Base-by-base conservation (phyloP, 2,888 invertebrate species). In the Calliphora vomitoria region DNA sequence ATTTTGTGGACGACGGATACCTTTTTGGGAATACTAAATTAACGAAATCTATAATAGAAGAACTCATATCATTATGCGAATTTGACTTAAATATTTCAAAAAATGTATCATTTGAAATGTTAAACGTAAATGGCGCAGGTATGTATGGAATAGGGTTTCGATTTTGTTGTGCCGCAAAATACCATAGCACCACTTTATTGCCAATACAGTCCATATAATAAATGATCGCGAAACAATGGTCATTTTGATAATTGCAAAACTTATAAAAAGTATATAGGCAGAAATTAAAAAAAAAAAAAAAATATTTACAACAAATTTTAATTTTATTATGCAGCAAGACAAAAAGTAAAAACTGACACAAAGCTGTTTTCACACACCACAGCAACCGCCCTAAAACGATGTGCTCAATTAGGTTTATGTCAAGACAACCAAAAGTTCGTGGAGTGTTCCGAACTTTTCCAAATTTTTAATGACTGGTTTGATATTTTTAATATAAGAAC, bases 391-490 rank as follows among this genome's bases (percentile, higher is more conserved):
- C 15, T 47, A 15, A 47, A 15, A 3, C 15, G 47, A 15, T 47
- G 47, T 47, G 47, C 47, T 13, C 47, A 47, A 15, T 13, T 47
- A 47, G 47, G 47, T 4, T 15, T 47, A 15, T 47, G 47, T 47
- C 13, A 13, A 13, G 15, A 15, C 15, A 3, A 11, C 47, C 47
- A 47, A 47, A 15, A 47, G 13, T 47, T 47, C 47, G 47, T 47
- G 13, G 13, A 86, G 83, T 75, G 85, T 76, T 47, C 47, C 53
- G 64, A 15, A 71, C 50, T 20, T 25, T 76, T 88, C 50, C 4
- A 66, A 18, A 74, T 89, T 82, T 92, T 91, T 6, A 90, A 91
- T 80, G 87, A 91, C 75, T 90, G 91, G 25, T 90, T 92, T 13
- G 86, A 91, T 68, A 92, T 92, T 84, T 86, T 89, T 50, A 91